Percentiles rank a stretch among this genome's conserved stretches.
phyloP scores from a whole-genome alignment of 30 jellyfish, hydroid and myxozoan species.

The Nemopilema nomurai region DNA sequence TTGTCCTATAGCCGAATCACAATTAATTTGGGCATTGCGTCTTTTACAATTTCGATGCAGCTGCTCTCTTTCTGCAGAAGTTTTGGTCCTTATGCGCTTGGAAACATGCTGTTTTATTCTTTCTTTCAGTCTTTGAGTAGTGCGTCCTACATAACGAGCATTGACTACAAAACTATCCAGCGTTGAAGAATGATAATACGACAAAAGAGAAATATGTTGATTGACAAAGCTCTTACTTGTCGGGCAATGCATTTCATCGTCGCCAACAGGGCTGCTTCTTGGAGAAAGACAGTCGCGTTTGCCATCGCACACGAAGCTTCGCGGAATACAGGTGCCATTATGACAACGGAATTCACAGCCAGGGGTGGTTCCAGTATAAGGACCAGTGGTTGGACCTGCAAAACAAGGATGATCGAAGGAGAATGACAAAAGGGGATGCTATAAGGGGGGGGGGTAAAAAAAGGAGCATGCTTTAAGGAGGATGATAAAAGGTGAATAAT shows the following conservation, averaged over 20 bases:
- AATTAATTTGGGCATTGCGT: no score
- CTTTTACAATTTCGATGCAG: no score
- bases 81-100: no score
- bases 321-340: conserved; percentile 65
- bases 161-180: background rate
- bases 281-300: conserved; percentile 57
- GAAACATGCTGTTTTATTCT: no score
- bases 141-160: no score
- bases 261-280: conserved; percentile 23
- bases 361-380: conserved; percentile 7
- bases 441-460: no score
- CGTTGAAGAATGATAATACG: background rate
- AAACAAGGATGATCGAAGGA: background rate
- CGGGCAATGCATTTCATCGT: conserved; percentile 29
- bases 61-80: no score
- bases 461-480: no score
- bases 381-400: background rate
- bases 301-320: conserved; percentile 60
- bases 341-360: conserved; percentile 69
- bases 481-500: no score
- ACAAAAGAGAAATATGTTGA: background rate
- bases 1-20: no score
- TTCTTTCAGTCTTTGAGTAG: no score
- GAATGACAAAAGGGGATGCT: background rate
- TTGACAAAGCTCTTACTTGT: no score